Percentiles rank a stretch among this genome's conserved stretches.
Evolutionary conservation across 2,888 invertebrate genomes (phyloP).

Genomic region (Agonopterix alstromeriana): DNA sequence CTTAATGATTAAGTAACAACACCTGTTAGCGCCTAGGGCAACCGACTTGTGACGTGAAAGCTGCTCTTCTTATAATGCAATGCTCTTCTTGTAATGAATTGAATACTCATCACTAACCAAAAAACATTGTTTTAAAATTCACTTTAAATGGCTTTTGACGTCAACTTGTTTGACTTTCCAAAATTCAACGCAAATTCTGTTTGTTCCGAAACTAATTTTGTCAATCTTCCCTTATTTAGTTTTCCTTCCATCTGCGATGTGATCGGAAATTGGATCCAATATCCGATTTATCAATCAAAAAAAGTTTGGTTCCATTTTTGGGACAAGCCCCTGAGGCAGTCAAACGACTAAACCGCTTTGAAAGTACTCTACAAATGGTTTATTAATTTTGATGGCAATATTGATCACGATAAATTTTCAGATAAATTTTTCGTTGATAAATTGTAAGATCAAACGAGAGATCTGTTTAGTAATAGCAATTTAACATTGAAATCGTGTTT

Average conservation of each 20-base stretch:
- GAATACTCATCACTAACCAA: no score
- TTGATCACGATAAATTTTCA: not conserved
- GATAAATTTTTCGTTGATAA: no score
- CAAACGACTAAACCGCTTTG: not conserved
- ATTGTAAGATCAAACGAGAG: no score
- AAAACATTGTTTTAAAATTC: no score
- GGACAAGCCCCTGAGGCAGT: not conserved
- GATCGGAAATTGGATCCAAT: constrained; percentile 16
- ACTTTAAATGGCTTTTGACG: not conserved
- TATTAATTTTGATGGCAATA: not conserved
- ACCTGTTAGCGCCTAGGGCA: no score
- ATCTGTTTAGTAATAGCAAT: no score
- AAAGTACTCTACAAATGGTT: not conserved
- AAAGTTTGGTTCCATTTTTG: constrained; percentile 8
- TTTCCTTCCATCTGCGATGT: constrained; percentile 5
- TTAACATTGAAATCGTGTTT: no score
- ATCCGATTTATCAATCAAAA: constrained; percentile 9
- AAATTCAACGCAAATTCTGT: constrained; percentile 2
- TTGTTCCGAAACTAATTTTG: constrained; percentile 7
- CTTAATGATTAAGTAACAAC: no score
- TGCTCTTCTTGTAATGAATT: no score
- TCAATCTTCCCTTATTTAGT: constrained; percentile 3
- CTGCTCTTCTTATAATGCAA: no score
- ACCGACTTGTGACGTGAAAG: no score
- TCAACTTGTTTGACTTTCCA: not conserved